Percentiles rank a stretch among this genome's conserved stretches.
Evolutionary conservation across 1,140 invertebrate species (phyloP).

Genomic region (Protaetia brevitarsis): DNA sequence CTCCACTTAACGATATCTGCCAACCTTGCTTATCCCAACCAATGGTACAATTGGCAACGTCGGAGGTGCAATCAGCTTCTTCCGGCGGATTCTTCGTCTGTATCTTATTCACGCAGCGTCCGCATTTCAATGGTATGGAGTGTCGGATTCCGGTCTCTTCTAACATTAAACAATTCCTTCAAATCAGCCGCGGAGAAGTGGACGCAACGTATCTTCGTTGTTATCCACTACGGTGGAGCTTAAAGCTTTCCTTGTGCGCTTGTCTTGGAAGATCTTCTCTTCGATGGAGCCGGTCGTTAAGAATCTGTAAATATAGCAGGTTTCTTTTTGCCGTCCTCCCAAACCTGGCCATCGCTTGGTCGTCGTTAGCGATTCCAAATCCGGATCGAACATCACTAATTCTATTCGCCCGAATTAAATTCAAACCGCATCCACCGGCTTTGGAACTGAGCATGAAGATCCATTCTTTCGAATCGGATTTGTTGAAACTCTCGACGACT

Average conservation of each 20-base stretch:
- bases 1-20: slow-evolving; percentile 63
- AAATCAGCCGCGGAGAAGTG: slow-evolving; percentile 94
- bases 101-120: slow-evolving; percentile 89
- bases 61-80: slow-evolving; percentile 89
- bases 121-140: slow-evolving; percentile 94
- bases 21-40: slow-evolving; percentile 78
- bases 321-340: slow-evolving; percentile 99
- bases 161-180: slow-evolving; percentile 86
- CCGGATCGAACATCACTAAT: slow-evolving; percentile 99
- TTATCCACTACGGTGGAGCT: slow-evolving; percentile 98
- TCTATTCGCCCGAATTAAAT: slow-evolving; percentile 87
- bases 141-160: slow-evolving; percentile 92
- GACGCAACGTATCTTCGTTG: slow-evolving; percentile 92
- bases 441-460: slow-evolving; percentile 99
- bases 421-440: slow-evolving; percentile 86
- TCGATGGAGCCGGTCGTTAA: slow-evolving; percentile 95
- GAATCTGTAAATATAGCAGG: slow-evolving; percentile 91
- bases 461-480: slow-evolving; percentile 78
- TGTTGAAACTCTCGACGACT: slow-evolving; percentile 95
- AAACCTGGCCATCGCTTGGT: slow-evolving; percentile 99
- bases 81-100: slow-evolving; percentile 83
- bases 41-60: slow-evolving; percentile 95
- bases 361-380: slow-evolving; percentile 99
- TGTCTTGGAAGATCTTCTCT: slow-evolving; percentile 99
- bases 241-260: slow-evolving; percentile 97